Evolutionary conservation across 2,797 vertebrate species (phyloP).

Genomic region (Ptychobarbus kaznakovi): DNA sequence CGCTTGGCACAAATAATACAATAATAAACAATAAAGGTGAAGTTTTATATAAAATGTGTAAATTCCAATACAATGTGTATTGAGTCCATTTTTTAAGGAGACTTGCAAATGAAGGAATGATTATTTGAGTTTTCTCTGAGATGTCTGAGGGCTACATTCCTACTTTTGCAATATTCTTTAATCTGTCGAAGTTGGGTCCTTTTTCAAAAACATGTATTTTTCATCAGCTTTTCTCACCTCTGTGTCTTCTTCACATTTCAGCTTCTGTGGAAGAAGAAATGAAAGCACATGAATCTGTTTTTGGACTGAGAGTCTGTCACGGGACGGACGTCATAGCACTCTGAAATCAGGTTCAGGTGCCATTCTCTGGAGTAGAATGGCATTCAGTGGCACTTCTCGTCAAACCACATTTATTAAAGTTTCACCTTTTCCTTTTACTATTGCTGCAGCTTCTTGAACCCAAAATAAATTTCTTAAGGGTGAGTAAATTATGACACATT

Average conservation of each 20-base stretch:
- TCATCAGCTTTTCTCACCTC: slow-evolving; percentile 20
- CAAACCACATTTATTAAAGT: not conserved
- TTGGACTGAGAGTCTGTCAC: not conserved
- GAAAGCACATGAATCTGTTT: not conserved
- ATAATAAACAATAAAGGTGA: not conserved
- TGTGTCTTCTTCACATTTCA: slow-evolving; percentile 24
- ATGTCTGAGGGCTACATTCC: not conserved
- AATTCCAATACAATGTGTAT: slow-evolving; percentile 47
- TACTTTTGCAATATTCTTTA: not conserved
- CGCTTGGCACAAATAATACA: not conserved
- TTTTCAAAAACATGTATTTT: slow-evolving; percentile 1
- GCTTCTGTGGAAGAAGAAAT: slow-evolving; percentile 24
- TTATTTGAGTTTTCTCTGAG: not conserved
- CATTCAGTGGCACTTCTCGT: not conserved
- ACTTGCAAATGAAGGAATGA: slow-evolving; percentile 22
- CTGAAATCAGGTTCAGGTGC: slow-evolving; percentile 12
- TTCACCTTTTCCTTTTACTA: not conserved
- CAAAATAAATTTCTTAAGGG: not conserved
- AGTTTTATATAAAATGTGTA: not conserved
- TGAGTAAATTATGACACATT: not conserved
- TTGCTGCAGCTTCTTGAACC: not conserved
- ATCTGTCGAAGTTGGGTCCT: not conserved
- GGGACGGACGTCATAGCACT: not conserved
- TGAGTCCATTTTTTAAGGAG: slow-evolving; percentile 79
- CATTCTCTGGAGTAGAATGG: not conserved